phyloP scores from a whole-genome alignment of 2,888 invertebrate genomes.

The Ophion ventricosus region DNA sequence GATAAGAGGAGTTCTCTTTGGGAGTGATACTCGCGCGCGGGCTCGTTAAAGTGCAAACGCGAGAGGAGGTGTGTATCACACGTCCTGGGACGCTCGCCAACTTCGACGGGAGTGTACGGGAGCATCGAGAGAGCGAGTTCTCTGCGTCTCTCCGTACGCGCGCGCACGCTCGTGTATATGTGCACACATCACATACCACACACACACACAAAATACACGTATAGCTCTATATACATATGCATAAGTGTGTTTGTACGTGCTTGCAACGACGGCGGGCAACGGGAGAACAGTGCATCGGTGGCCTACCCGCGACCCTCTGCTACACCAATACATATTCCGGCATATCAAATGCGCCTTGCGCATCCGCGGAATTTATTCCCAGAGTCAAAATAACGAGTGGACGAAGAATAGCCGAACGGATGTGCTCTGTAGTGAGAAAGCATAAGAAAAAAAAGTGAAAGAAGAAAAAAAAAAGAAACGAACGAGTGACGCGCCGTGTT shows the following conservation, averaged over 20 bases:
- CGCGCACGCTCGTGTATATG: neutral
- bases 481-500: constrained; percentile 33
- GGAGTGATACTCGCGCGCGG: constrained; percentile 9
- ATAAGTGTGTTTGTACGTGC: constrained; percentile 52
- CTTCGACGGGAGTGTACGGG: constrained; percentile 69
- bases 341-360: constrained; percentile 63
- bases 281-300: constrained; percentile 59
- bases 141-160: constrained; percentile 33
- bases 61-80: constrained; percentile 47
- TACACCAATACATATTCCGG: constrained; percentile 55
- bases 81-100: constrained; percentile 78
- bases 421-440: constrained; percentile 18
- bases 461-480: neutral
- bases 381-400: constrained; percentile 42
- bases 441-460: constrained; percentile 7
- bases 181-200: too few relatives aligned
- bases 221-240: constrained; percentile 7
- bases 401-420: constrained; percentile 23
- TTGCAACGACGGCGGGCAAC: constrained; percentile 61
- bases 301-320: constrained; percentile 37
- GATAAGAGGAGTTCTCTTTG: constrained; percentile 7
- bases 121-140: constrained; percentile 62
- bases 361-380: constrained; percentile 52
- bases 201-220: too few relatives aligned
- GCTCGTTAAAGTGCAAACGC: constrained; percentile 47